Evolutionary conservation across 2,797 vertebrate species (phyloP).

Genomic region (Hydrolagus colliei): DNA sequence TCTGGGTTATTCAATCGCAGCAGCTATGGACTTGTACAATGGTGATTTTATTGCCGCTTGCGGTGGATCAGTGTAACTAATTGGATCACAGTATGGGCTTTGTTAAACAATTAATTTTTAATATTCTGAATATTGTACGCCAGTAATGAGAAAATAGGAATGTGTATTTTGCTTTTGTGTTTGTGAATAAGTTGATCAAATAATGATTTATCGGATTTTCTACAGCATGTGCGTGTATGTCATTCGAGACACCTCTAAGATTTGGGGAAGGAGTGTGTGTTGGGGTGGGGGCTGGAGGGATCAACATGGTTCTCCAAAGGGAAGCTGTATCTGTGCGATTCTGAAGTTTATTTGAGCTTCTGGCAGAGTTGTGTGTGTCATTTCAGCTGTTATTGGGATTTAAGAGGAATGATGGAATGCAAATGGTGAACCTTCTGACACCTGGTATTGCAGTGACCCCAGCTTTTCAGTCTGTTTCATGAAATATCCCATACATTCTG

Average conservation of each 20-base stretch:
- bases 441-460: constrained; percentile 65
- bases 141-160: neutral
- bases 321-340: constrained; percentile 41
- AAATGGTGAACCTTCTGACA: constrained; percentile 63
- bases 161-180: neutral
- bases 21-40: neutral
- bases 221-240: constrained; percentile 33
- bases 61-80: constrained; percentile 10
- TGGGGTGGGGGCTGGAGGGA: neutral
- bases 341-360: constrained; percentile 49
- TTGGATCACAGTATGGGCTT: neutral
- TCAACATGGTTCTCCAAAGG: constrained; percentile 18
- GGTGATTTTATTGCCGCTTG: constrained; percentile 29
- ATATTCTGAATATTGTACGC: neutral
- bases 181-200: neutral
- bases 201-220: neutral
- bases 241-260: constrained; percentile 34
- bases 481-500: constrained; percentile 9
- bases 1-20: constrained; percentile 27
- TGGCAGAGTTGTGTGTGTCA: constrained; percentile 48
- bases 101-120: constrained; percentile 8
- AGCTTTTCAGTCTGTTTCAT: constrained; percentile 32
- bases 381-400: constrained; percentile 76
- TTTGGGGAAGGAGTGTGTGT: constrained; percentile 26
- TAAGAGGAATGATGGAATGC: constrained; percentile 60